phyloP scores from a whole-genome alignment of 2,888 invertebrate genomes.

The Taphrorychus bicolor region DNA sequence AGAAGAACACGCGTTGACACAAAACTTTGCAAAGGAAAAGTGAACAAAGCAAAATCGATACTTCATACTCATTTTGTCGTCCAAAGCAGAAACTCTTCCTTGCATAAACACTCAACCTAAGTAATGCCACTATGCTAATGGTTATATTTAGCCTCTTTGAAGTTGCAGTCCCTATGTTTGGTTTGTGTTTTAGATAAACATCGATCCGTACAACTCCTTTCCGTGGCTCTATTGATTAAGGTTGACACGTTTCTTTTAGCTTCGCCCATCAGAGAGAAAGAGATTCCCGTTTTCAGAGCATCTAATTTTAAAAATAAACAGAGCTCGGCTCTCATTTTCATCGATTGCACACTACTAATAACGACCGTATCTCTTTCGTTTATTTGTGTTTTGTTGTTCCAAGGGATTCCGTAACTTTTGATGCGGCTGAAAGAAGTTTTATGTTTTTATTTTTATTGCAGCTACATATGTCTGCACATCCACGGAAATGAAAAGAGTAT shows the following conservation, averaged over 20 bases:
- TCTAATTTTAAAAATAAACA: conserved; percentile 34
- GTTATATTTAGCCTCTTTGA: conserved; percentile 36
- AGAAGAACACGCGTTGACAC: too few relatives aligned
- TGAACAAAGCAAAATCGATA: not conserved
- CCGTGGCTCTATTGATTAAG: conserved; percentile 32
- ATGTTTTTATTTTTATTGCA: conserved; percentile 23
- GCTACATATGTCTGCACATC: conserved; percentile 23
- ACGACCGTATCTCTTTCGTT: conserved; percentile 8
- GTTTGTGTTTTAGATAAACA: conserved; percentile 35
- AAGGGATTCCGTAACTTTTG: conserved; percentile 19
- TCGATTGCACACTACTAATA: conserved; percentile 23
- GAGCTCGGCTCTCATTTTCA: conserved; percentile 11
- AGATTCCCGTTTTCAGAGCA: conserved; percentile 20
- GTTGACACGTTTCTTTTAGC: conserved; percentile 32
- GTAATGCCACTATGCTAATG: conserved; percentile 21
- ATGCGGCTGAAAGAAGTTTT: conserved; percentile 21
- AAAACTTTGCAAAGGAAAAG: too few relatives aligned
- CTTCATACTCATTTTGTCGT: not conserved
- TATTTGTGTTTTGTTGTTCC: conserved; percentile 16
- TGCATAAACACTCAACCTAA: conserved; percentile 18
- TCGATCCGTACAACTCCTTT: conserved; percentile 30
- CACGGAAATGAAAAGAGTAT: conserved; percentile 24
- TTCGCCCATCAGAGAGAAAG: conserved; percentile 8
- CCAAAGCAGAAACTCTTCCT: conserved; percentile 2
- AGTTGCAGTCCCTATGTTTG: conserved; percentile 30